Evolutionary conservation across 1,140 invertebrate species (phyloP).

Genomic region (Drosophila seguyi): DNA sequence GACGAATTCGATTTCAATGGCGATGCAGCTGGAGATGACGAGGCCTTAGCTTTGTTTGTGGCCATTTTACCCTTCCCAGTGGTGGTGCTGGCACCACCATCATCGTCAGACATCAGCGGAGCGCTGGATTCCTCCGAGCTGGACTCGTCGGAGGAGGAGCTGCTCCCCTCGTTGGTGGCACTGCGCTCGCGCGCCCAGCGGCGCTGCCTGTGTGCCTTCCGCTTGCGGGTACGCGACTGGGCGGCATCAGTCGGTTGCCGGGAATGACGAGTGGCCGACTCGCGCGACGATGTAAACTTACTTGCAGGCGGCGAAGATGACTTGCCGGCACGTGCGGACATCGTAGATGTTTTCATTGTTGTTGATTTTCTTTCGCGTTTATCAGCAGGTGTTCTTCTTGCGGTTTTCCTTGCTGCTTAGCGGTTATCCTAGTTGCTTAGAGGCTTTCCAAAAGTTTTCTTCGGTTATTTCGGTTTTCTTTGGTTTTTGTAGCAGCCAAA

Average conservation of each 20-base stretch:
- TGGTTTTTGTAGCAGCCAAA: not conserved
- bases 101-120: not conserved
- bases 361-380: not conserved
- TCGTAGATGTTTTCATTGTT: not conserved
- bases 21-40: not conserved
- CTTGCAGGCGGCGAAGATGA: not conserved
- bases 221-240: not conserved
- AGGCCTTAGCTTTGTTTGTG: not conserved
- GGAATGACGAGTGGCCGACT: not conserved
- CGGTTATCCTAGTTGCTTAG: not conserved
- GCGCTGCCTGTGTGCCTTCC: not conserved
- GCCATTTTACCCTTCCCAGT: not conserved
- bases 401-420: not conserved
- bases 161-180: not conserved
- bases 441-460: not conserved
- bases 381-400: not conserved
- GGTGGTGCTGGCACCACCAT: not conserved
- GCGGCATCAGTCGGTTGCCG: not conserved
- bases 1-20: too few species aligned
- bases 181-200: constrained; percentile 1
- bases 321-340: not conserved
- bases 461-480: not conserved
- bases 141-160: not conserved
- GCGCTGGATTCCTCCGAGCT: not conserved
- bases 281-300: too few species aligned